Evolutionary conservation across 1,140 invertebrate species (phyloP).

Genomic region (Zelostemma sp.): DNA sequence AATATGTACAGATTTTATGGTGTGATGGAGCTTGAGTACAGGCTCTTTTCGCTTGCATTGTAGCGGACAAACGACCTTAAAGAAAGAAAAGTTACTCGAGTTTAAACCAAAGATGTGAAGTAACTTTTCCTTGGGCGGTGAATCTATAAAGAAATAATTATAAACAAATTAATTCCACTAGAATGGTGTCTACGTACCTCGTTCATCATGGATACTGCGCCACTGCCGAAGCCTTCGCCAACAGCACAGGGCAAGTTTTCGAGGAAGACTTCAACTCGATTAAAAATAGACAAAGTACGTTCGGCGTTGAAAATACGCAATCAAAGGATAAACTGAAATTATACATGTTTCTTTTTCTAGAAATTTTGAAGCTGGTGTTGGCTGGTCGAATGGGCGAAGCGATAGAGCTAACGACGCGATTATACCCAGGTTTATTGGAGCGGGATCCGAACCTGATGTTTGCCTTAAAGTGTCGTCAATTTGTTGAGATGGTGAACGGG

Average conservation of each 20-base stretch:
- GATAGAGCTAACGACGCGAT: constrained; percentile 87
- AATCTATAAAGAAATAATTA: too few relatives aligned
- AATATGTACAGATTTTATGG: too few relatives aligned
- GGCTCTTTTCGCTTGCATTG: too few relatives aligned
- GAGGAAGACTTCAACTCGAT: constrained; percentile 95
- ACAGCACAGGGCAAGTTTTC: constrained; percentile 90
- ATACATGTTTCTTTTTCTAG: constrained; percentile 69
- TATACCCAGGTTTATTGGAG: constrained; percentile 93
- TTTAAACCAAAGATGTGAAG: too few relatives aligned
- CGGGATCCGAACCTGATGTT: constrained; percentile 92
- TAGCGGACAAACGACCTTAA: too few relatives aligned
- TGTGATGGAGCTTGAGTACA: too few relatives aligned
- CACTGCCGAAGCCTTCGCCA: constrained; percentile 96
- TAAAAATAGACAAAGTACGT: constrained; percentile 96
- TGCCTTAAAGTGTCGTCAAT: constrained; percentile 96
- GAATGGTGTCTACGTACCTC: constrained; percentile 97
- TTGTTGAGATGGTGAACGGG: constrained; percentile 95
- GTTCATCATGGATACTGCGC: constrained; percentile 98
- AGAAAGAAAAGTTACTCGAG: too few relatives aligned
- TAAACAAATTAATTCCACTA: too few relatives aligned
- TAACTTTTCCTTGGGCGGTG: too few relatives aligned
- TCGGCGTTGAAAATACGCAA: too few relatives aligned
- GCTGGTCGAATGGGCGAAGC: constrained; percentile 95
- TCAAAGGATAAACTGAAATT: too few relatives aligned
- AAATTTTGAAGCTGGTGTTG: constrained; percentile 93